Percentiles rank a stretch among this genome's conserved stretches.
phyloP scores from a whole-genome alignment of 2,797 vertebrate genomes.

The Orestias chungarensis region DNA sequence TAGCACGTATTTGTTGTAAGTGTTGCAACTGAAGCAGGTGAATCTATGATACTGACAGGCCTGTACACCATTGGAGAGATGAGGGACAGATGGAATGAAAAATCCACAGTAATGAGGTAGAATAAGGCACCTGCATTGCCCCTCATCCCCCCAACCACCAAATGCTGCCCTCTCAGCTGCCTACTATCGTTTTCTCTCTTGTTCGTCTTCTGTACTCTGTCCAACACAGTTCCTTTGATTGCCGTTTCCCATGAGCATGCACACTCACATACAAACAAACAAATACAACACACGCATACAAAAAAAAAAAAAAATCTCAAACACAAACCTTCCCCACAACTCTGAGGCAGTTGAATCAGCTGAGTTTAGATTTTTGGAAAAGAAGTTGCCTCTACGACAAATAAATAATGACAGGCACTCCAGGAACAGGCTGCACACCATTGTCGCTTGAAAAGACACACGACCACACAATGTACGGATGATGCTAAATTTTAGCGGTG shows the following conservation, averaged over 20 bases:
- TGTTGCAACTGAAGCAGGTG: slow-evolving; percentile 45
- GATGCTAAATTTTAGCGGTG: slow-evolving; percentile 44
- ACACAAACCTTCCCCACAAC: slow-evolving; percentile 37
- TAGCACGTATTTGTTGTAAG: too few species aligned
- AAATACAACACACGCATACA: slow-evolving; percentile 35
- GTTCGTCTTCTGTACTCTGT: slow-evolving; percentile 62
- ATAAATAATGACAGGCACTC: slow-evolving; percentile 70
- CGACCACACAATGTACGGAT: slow-evolving; percentile 17
- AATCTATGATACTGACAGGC: slow-evolving; percentile 40
- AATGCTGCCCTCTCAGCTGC: slow-evolving; percentile 73
- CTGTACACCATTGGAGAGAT: slow-evolving; percentile 19
- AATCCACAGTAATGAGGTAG: slow-evolving; percentile 59
- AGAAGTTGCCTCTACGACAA: slow-evolving; percentile 67
- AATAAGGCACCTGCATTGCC: slow-evolving; percentile 75
- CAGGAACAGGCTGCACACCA: slow-evolving; percentile 41
- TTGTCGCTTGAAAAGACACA: slow-evolving; percentile 42
- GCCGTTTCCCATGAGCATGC: slow-evolving; percentile 56
- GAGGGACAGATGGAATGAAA: slow-evolving; percentile 54
- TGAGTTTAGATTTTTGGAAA: slow-evolving; percentile 67
- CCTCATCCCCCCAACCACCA: slow-evolving; percentile 51
- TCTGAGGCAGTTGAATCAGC: slow-evolving; percentile 58
- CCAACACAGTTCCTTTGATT: slow-evolving; percentile 68
- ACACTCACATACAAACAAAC: slow-evolving; percentile 23
- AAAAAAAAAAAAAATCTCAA: slow-evolving; percentile 43
- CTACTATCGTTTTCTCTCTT: slow-evolving; percentile 67